phyloP scores from a whole-genome alignment of 2,888 invertebrate species.

The Brassicogethes aeneus region DNA sequence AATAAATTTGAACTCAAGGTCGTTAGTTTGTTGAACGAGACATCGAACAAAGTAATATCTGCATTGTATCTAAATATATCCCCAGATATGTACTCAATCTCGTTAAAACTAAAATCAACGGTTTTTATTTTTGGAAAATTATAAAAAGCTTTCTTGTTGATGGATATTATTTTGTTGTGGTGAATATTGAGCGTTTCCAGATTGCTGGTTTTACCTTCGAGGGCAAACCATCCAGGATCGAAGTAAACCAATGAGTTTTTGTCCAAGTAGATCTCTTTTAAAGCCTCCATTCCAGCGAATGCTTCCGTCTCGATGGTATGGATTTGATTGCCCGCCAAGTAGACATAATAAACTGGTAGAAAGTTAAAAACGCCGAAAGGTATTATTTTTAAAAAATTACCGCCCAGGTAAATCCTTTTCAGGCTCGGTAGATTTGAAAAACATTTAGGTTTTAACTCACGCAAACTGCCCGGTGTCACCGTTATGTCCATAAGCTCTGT shows the following conservation, averaged over 20 bases:
- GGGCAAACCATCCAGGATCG: neutral
- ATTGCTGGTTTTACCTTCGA: neutral
- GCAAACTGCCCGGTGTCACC: neutral
- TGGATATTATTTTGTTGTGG: neutral
- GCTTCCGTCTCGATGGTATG: neutral
- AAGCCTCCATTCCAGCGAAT: neutral
- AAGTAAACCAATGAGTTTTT: neutral
- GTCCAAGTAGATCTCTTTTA: slow-evolving; percentile 1
- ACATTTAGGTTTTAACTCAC: neutral
- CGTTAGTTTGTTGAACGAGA: neutral
- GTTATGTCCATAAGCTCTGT: too few relatives aligned
- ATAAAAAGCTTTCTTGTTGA: neutral
- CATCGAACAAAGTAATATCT: neutral
- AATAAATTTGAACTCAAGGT: neutral
- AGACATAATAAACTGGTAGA: neutral
- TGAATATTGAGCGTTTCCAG: neutral
- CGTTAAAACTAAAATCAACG: slow-evolving; percentile 1
- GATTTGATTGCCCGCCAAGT: neutral
- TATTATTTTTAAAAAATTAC: neutral
- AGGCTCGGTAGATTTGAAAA: neutral
- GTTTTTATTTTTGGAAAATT: neutral
- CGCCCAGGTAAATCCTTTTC: neutral
- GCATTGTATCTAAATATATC: neutral
- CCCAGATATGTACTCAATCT: neutral
- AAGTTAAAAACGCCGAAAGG: neutral